Conservation (phyloP, 1,140 invertebrate species). For the Lutraria rhynchaena region DNA sequence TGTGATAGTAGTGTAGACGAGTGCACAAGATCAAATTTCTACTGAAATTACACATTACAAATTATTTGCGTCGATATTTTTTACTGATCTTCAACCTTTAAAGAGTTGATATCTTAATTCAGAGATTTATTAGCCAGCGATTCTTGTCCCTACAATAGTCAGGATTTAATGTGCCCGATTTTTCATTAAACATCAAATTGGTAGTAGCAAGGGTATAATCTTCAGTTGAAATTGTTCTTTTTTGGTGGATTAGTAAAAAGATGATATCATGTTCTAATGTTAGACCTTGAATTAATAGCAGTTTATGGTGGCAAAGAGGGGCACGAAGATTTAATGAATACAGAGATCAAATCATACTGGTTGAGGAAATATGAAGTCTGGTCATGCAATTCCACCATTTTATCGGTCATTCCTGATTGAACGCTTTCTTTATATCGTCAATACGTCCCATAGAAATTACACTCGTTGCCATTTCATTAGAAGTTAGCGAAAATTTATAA, state of each 20-base stretch:
- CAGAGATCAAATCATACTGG: constrained; percentile 45
- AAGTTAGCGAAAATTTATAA: constrained; percentile 34
- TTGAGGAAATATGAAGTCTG: constrained; percentile 11
- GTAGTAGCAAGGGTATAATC: constrained; percentile 39
- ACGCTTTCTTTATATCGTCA: not conserved
- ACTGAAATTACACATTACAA: constrained; percentile 61
- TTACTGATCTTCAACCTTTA: constrained; percentile 21
- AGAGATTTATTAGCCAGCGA: constrained; percentile 50
- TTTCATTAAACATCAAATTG: constrained; percentile 56
- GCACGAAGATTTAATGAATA: constrained; percentile 40
- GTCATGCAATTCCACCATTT: constrained; percentile 48
- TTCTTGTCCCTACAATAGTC: constrained; percentile 38
- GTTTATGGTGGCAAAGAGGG: constrained; percentile 42
- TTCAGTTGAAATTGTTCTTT: constrained; percentile 30
- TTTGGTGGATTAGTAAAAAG: constrained; percentile 51
- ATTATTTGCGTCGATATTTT: constrained; percentile 54
- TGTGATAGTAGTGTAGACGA: constrained; percentile 34
- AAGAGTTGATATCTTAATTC: constrained; percentile 55
- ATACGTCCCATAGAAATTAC: constrained; percentile 10
- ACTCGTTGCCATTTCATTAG: constrained; percentile 17
- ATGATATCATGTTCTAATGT: constrained; percentile 53
- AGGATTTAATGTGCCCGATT: constrained; percentile 31
- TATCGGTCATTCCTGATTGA: constrained; percentile 32
- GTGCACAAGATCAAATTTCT: constrained; percentile 53
- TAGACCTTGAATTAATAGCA: constrained; percentile 55